Base-by-base conservation (phyloP, 2,888 invertebrate genomes). In the Erpobdella octoculata region DNA sequence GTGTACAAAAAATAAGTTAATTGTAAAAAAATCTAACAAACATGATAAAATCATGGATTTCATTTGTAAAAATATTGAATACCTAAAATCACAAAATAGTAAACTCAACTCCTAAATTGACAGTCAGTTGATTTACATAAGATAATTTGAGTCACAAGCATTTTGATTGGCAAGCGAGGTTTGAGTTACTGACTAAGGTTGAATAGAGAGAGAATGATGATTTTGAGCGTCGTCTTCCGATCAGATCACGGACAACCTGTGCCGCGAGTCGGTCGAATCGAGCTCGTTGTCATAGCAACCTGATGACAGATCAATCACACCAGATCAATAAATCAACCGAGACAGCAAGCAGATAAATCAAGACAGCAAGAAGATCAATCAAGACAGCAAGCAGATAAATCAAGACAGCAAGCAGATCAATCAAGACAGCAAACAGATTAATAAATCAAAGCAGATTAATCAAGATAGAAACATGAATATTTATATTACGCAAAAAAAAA, bases 241-340 rank as follows among this genome's bases (percentile, higher is more conserved):
- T 53, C 53, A 53, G 53, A 53, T 53, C 9, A 3, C 46, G 18
- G 46, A 46, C 2, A 53, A n/a, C n/a, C 53, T 53, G 21, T 53
- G 53, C 9, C n/a, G 21, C 53, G 28, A 8, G 28, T 53, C 53
- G 28, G 53, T 53, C 21, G 53, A 5, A 5, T 53, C 18, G n/a
- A 9, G 28, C n/a, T 53, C 53, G n/a, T n/a, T n/a, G n/a, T 53
- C 53, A 53, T 53, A 53, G 53, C 28, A 53, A 53, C 53, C 53
- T 53, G 53, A 4, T 28, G 28, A 53, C 53, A 18, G 28, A 53
- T 53, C 28, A 53, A 25, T 53, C 53, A 8, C 21, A 53, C 15
- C 28, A 8, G 53, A 6, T 53, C 21, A 53, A 1, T 53, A n/a
- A n/a, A n/a, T n/a, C n/a, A n/a, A n/a, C n/a, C n/a, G n/a, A n/a